A percentile compares a stretch with the other conserved stretches of the same genome.
phyloP scores from a whole-genome alignment of 2,797 vertebrate species.

The Champsocephalus esox region DNA sequence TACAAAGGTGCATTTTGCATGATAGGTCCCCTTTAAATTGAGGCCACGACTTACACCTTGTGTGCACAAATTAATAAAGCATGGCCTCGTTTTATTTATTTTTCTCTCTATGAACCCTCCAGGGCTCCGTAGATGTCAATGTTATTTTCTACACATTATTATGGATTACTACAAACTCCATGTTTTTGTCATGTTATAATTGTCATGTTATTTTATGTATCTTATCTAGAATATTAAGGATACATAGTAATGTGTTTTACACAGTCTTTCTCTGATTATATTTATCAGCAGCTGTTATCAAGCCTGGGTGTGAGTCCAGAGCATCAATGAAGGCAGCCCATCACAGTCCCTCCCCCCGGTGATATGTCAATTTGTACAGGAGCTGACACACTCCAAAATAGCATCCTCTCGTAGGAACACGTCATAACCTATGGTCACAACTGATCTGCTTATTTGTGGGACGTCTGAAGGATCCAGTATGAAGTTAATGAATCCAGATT shows the following conservation, averaged over 20 bases:
- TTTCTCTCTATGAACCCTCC: too few species aligned
- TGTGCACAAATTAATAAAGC: too few species aligned
- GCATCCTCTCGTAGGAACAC: conserved; percentile 7
- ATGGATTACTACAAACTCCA: too few species aligned
- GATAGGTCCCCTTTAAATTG: too few species aligned
- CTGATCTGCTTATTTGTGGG: neutral
- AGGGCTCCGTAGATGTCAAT: too few species aligned
- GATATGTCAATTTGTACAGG: conserved; percentile 11
- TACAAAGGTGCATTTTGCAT: too few species aligned
- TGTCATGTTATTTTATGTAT: too few species aligned
- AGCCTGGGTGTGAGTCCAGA: conserved; percentile 2
- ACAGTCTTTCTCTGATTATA: neutral
- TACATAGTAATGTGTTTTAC: neutral
- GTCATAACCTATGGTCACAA: neutral
- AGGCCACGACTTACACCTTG: too few species aligned
- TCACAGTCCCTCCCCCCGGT: neutral
- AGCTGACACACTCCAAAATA: neutral
- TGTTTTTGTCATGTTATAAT: too few species aligned
- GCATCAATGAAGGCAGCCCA: neutral
- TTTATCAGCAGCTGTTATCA: conserved; percentile 7
- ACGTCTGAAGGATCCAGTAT: neutral
- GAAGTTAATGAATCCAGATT: neutral
- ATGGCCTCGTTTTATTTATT: too few species aligned
- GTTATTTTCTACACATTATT: too few species aligned
- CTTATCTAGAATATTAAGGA: neutral